Evolutionary conservation across 2,888 invertebrate species (phyloP).

Genomic region (Tiliacea citrago): DNA sequence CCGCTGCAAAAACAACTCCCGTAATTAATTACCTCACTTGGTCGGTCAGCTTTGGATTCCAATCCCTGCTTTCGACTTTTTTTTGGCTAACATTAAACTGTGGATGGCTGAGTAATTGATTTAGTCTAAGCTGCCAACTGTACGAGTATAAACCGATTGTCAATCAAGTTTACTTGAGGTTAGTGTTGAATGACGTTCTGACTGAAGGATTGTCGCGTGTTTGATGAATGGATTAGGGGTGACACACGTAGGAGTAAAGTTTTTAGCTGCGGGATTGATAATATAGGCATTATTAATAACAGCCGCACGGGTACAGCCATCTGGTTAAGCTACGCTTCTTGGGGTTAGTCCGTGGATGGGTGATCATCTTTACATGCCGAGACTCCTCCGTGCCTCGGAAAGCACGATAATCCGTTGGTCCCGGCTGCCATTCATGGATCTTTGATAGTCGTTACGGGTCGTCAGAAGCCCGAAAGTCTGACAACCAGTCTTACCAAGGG

Average conservation of each 20-base stretch:
- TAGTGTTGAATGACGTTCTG: slow-evolving; percentile 29
- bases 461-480: too few species aligned
- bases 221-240: slow-evolving; percentile 16
- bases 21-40: slow-evolving; percentile 86
- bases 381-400: too few species aligned
- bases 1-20: slow-evolving; percentile 86
- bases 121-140: slow-evolving; percentile 57
- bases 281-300: not conserved
- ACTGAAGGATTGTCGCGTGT: slow-evolving; percentile 22
- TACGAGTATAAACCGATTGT: slow-evolving; percentile 54
- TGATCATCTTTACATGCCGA: too few species aligned
- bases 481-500: too few species aligned
- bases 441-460: too few species aligned
- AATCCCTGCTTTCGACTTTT: slow-evolving; percentile 87
- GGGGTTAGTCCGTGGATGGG: too few species aligned
- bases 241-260: not conserved
- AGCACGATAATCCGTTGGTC: too few species aligned
- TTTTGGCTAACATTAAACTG: slow-evolving; percentile 79
- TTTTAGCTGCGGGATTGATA: not conserved
- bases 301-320: too few species aligned
- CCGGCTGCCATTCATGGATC: too few species aligned
- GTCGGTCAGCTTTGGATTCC: slow-evolving; percentile 83
- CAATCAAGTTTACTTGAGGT: slow-evolving; percentile 50
- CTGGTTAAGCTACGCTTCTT: too few species aligned
- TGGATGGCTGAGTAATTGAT: slow-evolving; percentile 77